A percentile compares a stretch with the other conserved stretches of the same genome.
phyloP scores from a whole-genome alignment of 2,113 vertebrate genomes.

The Circaetus gallicus region DNA sequence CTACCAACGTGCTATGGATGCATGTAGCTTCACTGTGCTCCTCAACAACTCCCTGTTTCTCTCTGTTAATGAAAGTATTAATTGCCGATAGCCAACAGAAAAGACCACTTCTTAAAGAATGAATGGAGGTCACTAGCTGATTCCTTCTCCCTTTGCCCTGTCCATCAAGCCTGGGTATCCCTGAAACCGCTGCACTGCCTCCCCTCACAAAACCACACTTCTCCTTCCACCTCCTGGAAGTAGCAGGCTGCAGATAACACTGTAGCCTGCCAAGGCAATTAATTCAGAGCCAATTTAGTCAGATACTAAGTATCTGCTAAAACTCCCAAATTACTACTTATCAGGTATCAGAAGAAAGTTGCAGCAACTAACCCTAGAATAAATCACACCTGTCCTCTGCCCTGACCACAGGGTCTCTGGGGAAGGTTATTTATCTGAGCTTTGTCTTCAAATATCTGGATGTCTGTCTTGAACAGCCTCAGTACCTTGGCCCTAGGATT shows the following conservation, averaged over 20 bases:
- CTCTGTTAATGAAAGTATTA: background rate
- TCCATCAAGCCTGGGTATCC: background rate
- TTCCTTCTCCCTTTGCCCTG: background rate
- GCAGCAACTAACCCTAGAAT: background rate
- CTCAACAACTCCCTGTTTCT: background rate
- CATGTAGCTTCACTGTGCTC: background rate
- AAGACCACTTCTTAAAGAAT: background rate
- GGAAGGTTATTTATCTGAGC: background rate
- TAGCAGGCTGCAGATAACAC: background rate
- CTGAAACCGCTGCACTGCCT: background rate
- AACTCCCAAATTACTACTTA: background rate
- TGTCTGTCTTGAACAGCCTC: background rate
- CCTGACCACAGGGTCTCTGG: background rate
- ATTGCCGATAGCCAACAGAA: background rate
- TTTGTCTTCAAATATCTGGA: background rate
- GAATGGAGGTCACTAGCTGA: background rate
- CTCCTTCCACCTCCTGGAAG: background rate
- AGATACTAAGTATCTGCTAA: background rate
- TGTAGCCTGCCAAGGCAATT: background rate
- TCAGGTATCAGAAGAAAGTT: background rate
- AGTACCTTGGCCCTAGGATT: background rate
- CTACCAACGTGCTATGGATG: accelerated
- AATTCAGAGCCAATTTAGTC: background rate
- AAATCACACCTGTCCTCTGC: background rate
- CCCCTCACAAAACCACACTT: background rate